Base-by-base conservation (phyloP, 2,888 invertebrate genomes). In the Hololepta plana region DNA sequence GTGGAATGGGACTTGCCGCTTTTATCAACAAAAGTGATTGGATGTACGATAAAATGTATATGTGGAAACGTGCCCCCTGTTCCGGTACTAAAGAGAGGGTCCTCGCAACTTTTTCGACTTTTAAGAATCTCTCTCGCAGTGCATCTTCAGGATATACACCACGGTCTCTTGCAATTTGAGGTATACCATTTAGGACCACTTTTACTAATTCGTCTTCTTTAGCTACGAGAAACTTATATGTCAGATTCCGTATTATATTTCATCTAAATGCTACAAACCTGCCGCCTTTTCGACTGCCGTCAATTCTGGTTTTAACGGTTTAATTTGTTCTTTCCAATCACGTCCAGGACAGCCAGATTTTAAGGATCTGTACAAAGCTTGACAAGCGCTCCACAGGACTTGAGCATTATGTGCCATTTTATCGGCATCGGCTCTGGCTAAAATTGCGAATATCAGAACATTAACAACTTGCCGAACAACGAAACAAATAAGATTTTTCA, bases 371-470 rank as follows among this genome's bases (percentile, higher is more conserved):
- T 77, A 67, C 17, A 95, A 59, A 3, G 87, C 73, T 44, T 91
- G 87, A 42, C 87, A 90, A 2, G 95, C 87, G 36, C 87, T 73
- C 95, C 95, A 95, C 37, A 95, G 62, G 14, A 84, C 70, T 53
- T 91, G 90, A 1, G 90, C 79, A 36, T 77, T 71, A 19, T 73
- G 70, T 1, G 77, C 73, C 29, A 68, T 69, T 36, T 68, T 69
- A 42, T 84, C 84, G 2, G 72, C 68, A 33, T 72, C 71, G 22
- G 72, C 65, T 6, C 77, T 67, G 34, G 66, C 81, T 80, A 44
- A 24, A 43, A 40, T 32, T n/a, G n/a, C n/a, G n/a, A n/a, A n/a
- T n/a, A 27, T n/a, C n/a, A n/a, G n/a, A 26, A 30, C 3, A 27
- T 19, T 13, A 23, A 17, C 14, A 22, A 11, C 9, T n/a, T 15